phyloP scores from a whole-genome alignment of 2,888 invertebrate species.

The Cyrtodaria siliqua region DNA sequence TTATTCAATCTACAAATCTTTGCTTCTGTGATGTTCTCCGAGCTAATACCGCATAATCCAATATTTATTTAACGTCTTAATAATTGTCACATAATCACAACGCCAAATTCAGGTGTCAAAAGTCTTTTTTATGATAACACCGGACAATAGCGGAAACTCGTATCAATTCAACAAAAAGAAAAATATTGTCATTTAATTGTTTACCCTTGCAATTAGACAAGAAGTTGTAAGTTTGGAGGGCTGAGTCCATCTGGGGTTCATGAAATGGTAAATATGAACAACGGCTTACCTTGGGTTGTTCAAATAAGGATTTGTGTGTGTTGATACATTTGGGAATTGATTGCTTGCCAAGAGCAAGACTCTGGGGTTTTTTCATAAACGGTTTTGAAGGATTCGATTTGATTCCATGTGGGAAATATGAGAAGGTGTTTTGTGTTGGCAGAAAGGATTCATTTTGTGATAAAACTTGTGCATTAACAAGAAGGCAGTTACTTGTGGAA shows the following conservation, averaged over 20 bases:
- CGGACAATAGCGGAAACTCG: slow-evolving; percentile 35
- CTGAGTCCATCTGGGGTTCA: slow-evolving; percentile 23
- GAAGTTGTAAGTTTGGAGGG: slow-evolving; percentile 28
- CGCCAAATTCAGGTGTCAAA: slow-evolving; percentile 62
- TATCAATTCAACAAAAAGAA: slow-evolving; percentile 43
- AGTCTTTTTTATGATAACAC: slow-evolving; percentile 24
- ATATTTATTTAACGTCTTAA: slow-evolving; percentile 38
- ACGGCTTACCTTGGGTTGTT: slow-evolving; percentile 26
- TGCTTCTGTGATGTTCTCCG: not conserved
- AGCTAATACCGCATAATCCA: slow-evolving; percentile 9
- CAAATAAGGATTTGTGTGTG: too few species aligned
- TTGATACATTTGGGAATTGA: slow-evolving; percentile 10
- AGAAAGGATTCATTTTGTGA: too few species aligned
- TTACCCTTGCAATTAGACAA: slow-evolving; percentile 37
- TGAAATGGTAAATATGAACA: slow-evolving; percentile 42
- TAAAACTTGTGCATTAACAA: too few species aligned
- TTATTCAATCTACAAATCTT: not conserved
- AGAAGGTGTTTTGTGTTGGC: not conserved
- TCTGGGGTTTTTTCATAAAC: slow-evolving; percentile 1
- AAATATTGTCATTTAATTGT: slow-evolving; percentile 55
- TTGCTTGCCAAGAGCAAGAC: slow-evolving; percentile 17
- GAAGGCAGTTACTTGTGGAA: too few species aligned
- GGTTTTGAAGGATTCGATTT: not conserved
- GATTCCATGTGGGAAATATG: not conserved
- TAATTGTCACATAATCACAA: slow-evolving; percentile 37